A percentile compares a stretch with the other conserved stretches of the same genome.
Conservation (phyloP, 2,888 invertebrate species). For the Coecobrya sp. region DNA sequence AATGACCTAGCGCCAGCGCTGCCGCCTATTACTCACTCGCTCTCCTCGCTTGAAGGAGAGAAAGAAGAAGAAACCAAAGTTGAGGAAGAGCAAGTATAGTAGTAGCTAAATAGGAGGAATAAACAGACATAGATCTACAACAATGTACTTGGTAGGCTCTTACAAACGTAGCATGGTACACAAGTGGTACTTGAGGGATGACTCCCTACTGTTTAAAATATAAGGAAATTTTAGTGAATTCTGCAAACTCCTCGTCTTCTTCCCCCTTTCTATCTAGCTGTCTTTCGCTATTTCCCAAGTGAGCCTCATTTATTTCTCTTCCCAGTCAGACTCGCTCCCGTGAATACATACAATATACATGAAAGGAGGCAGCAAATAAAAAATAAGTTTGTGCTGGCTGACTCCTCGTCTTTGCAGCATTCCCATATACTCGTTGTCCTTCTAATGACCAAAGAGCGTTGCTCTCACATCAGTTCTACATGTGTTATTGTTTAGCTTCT, state of each 20-base stretch:
- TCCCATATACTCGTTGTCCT: neutral
- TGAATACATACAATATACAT: neutral
- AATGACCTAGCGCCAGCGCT: conserved; percentile 58
- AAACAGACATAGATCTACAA: neutral
- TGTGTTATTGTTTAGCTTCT: conserved; percentile 31
- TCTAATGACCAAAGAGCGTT: conserved; percentile 19
- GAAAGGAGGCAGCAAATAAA: conserved; percentile 9
- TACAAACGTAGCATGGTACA: neutral
- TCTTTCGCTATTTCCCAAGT: conserved; percentile 77
- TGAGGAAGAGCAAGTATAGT: conserved; percentile 24
- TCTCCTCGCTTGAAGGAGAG: neutral
- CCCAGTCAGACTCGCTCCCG: neutral
- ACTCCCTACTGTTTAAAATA: conserved; percentile 79
- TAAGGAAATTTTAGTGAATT: conserved; percentile 69
- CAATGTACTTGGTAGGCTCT: neutral
- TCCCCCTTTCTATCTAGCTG: conserved; percentile 29
- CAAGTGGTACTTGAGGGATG: conserved; percentile 49
- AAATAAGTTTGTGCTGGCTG: conserved; percentile 22
- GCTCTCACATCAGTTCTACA: neutral
- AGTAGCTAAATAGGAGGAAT: neutral
- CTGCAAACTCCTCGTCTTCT: conserved; percentile 1
- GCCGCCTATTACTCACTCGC: conserved; percentile 61
- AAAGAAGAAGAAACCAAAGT: conserved; percentile 21
- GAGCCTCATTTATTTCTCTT: conserved; percentile 77
- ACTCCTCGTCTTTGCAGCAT: neutral